Conservation (phyloP, 2,113 vertebrate genomes). For the Ctenodactylus gundi region DNA sequence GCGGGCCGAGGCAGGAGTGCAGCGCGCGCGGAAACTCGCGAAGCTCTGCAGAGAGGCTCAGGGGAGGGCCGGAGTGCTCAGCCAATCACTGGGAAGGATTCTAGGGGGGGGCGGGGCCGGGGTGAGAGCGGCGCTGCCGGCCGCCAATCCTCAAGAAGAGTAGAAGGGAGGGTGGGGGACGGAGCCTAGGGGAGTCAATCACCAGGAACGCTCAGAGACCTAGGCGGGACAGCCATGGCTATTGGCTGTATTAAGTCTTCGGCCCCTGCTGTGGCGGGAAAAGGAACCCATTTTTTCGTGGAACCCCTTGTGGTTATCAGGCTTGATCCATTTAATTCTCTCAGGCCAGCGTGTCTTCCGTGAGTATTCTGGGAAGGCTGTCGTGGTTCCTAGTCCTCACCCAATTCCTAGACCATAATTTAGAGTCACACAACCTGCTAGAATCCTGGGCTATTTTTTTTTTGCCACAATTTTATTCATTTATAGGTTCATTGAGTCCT, state of each 20-base stretch:
- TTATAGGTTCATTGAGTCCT: not conserved
- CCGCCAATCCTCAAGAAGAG: not conserved
- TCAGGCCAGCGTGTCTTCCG: not conserved
- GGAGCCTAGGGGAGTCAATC: not conserved
- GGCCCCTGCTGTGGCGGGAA: rapidly evolving
- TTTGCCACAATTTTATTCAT: not conserved
- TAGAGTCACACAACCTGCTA: not conserved
- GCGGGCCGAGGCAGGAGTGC: not conserved
- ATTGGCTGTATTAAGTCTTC: not conserved
- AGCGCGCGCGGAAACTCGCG: too few species aligned
- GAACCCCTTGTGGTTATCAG: rapidly evolving
- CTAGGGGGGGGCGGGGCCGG: too few species aligned
- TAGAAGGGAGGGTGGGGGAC: too few species aligned
- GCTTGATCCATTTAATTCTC: not conserved
- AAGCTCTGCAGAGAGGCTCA: too few species aligned
- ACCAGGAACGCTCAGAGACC: rapidly evolving
- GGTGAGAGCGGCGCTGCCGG: not conserved
- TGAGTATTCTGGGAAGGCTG: too few species aligned
- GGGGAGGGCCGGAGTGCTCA: not conserved
- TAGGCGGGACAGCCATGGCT: rapidly evolving
- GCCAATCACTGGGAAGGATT: not conserved
- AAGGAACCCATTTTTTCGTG: rapidly evolving
- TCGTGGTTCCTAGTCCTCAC: not conserved
- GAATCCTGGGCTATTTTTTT: not conserved
- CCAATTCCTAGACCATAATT: too few species aligned